Evolutionary conservation across 1,140 invertebrate genomes (phyloP).

Genomic region (Trachelipus rathkii): DNA sequence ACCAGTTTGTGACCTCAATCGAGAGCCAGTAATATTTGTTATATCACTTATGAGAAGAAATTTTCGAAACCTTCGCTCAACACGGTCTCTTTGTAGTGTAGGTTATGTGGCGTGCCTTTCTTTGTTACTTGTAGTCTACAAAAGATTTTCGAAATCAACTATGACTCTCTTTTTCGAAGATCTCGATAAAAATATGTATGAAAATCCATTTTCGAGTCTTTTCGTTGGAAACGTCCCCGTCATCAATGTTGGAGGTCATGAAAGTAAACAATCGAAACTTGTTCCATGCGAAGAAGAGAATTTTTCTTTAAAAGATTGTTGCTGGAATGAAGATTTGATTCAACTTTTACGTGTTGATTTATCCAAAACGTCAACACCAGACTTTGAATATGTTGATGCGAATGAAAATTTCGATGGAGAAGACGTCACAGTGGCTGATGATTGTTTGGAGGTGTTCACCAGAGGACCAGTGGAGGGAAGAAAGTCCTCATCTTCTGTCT

Average conservation of each 20-base stretch:
- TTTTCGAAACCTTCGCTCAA: conserved; percentile 31
- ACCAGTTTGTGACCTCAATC: neutral
- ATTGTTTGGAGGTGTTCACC: conserved; percentile 34
- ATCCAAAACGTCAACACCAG: conserved; percentile 30
- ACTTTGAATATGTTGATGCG: conserved; percentile 32
- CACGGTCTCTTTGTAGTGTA: conserved; percentile 30
- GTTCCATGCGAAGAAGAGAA: neutral
- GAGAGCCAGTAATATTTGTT: conserved; percentile 28
- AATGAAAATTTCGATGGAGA: conserved; percentile 21
- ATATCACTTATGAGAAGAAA: conserved; percentile 36
- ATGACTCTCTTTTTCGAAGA: conserved; percentile 35
- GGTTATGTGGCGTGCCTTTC: conserved; percentile 32
- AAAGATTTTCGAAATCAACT: conserved; percentile 28
- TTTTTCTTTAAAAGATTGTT: conserved; percentile 23
- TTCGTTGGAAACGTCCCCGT: conserved; percentile 35
- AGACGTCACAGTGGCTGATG: conserved; percentile 28
- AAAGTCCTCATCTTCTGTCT: neutral
- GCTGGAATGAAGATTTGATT: conserved; percentile 34
- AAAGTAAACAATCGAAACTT: neutral
- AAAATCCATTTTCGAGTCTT: conserved; percentile 31
- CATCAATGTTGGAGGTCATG: conserved; percentile 12
- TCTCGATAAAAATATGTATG: conserved; percentile 31
- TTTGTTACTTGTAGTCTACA: conserved; percentile 26
- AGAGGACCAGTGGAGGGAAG: neutral
- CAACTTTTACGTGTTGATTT: conserved; percentile 24